Evolutionary conservation across 2,888 invertebrate species (phyloP).

Genomic region (Lasioglossum calceatum): DNA sequence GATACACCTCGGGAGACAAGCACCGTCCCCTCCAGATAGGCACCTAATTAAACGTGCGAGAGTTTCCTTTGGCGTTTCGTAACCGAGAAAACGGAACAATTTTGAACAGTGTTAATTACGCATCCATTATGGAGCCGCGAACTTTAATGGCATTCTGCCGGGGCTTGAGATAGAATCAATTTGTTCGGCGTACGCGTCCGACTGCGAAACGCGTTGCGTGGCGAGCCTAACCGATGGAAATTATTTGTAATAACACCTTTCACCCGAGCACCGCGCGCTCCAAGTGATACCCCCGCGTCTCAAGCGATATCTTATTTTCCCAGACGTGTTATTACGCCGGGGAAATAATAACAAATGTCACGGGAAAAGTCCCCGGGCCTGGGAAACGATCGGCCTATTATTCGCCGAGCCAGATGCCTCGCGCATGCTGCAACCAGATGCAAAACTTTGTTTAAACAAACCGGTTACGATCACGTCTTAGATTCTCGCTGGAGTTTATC

Average conservation of each 20-base stretch:
- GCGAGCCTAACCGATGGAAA: constrained; percentile 48
- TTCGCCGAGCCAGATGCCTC: background rate
- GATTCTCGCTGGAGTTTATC: too few relatives aligned
- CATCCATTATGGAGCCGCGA: background rate
- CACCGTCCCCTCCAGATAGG: background rate
- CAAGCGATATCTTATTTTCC: constrained; percentile 59
- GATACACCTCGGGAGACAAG: background rate
- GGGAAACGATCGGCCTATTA: constrained; percentile 15
- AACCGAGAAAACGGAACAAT: background rate
- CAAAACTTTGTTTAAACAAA: background rate
- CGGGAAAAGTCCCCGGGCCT: constrained; percentile 38
- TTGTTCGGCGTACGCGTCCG: constrained; percentile 28
- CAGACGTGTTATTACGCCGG: constrained; percentile 44
- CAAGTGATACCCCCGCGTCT: constrained; percentile 33
- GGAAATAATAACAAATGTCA: constrained; percentile 54
- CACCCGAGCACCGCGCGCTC: constrained; percentile 41
- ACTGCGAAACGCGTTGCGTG: constrained; percentile 53
- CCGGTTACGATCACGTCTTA: background rate
- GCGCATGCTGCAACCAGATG: background rate
- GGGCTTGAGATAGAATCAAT: constrained; percentile 45
- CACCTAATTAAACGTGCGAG: background rate
- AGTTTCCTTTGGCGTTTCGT: background rate
- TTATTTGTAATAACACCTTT: constrained; percentile 60
- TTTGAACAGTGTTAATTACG: constrained; percentile 7
- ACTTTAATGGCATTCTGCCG: constrained; percentile 5